A percentile compares a stretch with the other conserved stretches of the same genome.
Evolutionary conservation across 2,888 invertebrate species (phyloP).

Genomic region (Bruchidius siliquastri): DNA sequence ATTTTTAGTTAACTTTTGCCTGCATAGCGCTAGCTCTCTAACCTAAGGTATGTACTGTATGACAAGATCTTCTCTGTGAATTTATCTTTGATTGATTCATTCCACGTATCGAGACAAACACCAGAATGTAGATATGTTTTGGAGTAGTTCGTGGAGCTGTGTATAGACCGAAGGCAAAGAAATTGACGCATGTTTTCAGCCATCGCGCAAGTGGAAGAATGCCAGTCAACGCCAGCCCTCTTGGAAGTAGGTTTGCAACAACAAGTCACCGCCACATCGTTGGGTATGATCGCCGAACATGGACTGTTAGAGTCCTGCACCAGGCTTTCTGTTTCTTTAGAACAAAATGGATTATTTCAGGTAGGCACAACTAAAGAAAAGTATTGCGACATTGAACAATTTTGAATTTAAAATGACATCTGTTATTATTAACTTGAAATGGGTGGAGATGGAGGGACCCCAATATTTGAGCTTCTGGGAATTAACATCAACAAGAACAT

Average conservation of each 20-base stretch:
- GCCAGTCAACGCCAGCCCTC: constrained; percentile 82
- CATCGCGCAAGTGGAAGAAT: constrained; percentile 81
- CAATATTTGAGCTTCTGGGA: too few relatives aligned
- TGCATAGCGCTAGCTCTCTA: neutral
- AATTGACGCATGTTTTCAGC: constrained; percentile 46
- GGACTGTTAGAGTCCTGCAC: constrained; percentile 82
- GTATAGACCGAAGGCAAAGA: neutral
- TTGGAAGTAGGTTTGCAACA: constrained; percentile 61
- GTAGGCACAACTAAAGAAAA: too few relatives aligned
- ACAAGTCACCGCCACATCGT: constrained; percentile 58
- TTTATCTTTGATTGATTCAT: too few relatives aligned
- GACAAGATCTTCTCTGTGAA: neutral
- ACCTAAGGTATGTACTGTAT: constrained; percentile 13
- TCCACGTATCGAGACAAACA: neutral
- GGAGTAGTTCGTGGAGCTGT: neutral
- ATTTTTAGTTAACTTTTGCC: neutral
- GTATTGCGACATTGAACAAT: neutral
- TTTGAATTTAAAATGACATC: too few relatives aligned
- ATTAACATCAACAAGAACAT: too few relatives aligned
- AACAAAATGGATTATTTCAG: constrained; percentile 75
- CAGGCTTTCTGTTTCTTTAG: constrained; percentile 79
- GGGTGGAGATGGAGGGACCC: too few relatives aligned
- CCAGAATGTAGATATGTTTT: neutral
- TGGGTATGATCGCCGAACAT: constrained; percentile 83
- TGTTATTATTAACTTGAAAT: too few relatives aligned